Percentiles rank a stretch among this genome's conserved stretches.
Evolutionary conservation across 2,888 invertebrate genomes (phyloP).

Genomic region (Leptarthrus brevirostris): DNA sequence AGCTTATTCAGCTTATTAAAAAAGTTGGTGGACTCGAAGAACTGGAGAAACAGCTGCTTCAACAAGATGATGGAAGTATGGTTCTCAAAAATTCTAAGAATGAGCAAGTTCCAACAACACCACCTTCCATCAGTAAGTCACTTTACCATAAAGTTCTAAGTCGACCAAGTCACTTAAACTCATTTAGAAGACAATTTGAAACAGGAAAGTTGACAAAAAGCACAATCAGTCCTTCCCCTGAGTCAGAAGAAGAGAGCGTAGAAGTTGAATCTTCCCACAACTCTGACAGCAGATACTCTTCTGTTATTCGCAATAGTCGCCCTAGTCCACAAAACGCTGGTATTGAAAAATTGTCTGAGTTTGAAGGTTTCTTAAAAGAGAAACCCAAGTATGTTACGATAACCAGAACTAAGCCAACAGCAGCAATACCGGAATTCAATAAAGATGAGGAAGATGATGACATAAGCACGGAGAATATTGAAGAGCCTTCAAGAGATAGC

Average conservation of each 20-base stretch:
- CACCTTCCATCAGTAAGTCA: slow-evolving; percentile 78
- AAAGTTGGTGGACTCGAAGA: slow-evolving; percentile 91
- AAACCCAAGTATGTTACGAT: slow-evolving; percentile 78
- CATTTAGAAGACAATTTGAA: slow-evolving; percentile 63
- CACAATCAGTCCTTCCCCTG: slow-evolving; percentile 38
- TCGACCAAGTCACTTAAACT: slow-evolving; percentile 61
- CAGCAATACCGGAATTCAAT: slow-evolving; percentile 60
- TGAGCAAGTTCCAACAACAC: slow-evolving; percentile 69
- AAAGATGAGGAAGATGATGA: slow-evolving; percentile 55
- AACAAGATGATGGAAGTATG: slow-evolving; percentile 70
- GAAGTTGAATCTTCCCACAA: slow-evolving; percentile 50
- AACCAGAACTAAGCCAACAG: slow-evolving; percentile 70
- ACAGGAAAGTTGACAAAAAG: slow-evolving; percentile 49
- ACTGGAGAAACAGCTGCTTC: slow-evolving; percentile 79
- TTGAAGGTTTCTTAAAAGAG: slow-evolving; percentile 65
- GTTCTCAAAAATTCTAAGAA: slow-evolving; percentile 66
- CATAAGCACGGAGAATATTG: slow-evolving; percentile 57
- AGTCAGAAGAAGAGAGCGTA: slow-evolving; percentile 47
- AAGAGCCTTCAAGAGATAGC: slow-evolving; percentile 54
- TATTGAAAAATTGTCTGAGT: slow-evolving; percentile 65
- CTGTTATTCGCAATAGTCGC: slow-evolving; percentile 73
- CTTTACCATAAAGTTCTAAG: slow-evolving; percentile 81
- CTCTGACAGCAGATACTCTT: slow-evolving; percentile 68
- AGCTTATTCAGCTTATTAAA: slow-evolving; percentile 83
- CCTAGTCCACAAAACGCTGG: slow-evolving; percentile 72